Base-by-base conservation (phyloP, 2,113 vertebrate genomes). In the Mirounga angustirostris region DNA sequence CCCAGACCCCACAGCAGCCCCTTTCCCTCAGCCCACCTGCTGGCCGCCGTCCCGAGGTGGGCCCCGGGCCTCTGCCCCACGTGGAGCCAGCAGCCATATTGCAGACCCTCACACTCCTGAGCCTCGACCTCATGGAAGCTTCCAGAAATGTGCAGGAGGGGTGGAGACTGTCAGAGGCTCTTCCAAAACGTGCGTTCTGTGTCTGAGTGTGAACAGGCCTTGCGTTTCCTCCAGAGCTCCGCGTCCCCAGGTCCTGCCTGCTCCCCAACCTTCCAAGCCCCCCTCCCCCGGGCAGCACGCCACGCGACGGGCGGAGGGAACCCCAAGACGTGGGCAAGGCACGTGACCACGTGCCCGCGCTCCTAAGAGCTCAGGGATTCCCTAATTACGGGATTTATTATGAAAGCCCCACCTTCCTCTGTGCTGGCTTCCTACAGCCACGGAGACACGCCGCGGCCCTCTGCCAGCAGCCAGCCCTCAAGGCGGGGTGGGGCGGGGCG, bases 311-410 rank as follows among this genome's bases (percentile, higher is more conserved):
- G 14, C 7, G 14, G 56, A n/a, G 76, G 81, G 78, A 84, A 46
- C 79, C 94, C 71, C 7, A 2, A 36, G 91, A 40, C 10, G 0
- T 54, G 21, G 81, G 78, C 84, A 26, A 59, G 63, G 58, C 73
- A 79, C 89, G 85, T 81, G 54, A 46, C 65, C 22, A 28, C 28
- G 0, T 84, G 40, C 73, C 33, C 8, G n/a, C 3, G 30, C 9
- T 82, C 46, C 79, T 54, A 33, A 33, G 50, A 85, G 84, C 80
- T 65, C 8, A 0, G 15, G 63, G 83, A 79, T 94, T 82, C 88
- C 84, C 94, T 97, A 59, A 95, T 96, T 94, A 93, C 46, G 71
- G 16, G 19, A 82, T 80, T 96, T 76, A 71, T 95, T 88, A 58
- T 82, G 81, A 91, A 95, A 74, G 87, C 2, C 1, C 28, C 0